A percentile compares a stretch with the other conserved stretches of the same genome.
phyloP scores from a whole-genome alignment of 2,797 vertebrate genomes.

The Melanotaenia maccullochi region DNA sequence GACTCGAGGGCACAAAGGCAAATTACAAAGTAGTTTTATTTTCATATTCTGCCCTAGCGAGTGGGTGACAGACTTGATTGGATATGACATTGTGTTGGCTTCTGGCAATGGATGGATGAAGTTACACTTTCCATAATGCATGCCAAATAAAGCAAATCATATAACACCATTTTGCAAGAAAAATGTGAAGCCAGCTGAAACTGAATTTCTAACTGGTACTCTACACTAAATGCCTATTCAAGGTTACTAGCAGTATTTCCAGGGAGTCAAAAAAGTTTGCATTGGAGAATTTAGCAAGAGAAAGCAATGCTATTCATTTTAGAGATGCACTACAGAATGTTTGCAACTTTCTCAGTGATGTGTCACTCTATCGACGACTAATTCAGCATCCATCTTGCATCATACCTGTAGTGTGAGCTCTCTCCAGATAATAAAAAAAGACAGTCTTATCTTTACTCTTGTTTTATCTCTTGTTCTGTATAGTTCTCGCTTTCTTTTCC shows the following conservation, averaged over 20 bases:
- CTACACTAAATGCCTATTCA: neutral
- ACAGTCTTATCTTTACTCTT: too few species aligned
- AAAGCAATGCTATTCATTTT: too few species aligned
- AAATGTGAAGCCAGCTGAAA: neutral
- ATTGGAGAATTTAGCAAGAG: neutral
- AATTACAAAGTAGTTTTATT: slow-evolving; percentile 13
- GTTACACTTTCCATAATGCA: slow-evolving; percentile 8
- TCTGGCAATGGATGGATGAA: slow-evolving; percentile 1
- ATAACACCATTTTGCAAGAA: neutral
- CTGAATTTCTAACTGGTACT: neutral
- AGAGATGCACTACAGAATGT: too few species aligned
- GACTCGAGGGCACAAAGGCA: neutral
- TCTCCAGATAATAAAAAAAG: too few species aligned
- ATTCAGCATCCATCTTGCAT: too few species aligned
- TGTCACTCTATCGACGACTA: too few species aligned
- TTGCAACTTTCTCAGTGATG: too few species aligned
- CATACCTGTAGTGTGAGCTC: too few species aligned
- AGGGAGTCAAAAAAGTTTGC: neutral
- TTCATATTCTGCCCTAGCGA: neutral
- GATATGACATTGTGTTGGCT: slow-evolving; percentile 9
- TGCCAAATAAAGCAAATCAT: neutral
- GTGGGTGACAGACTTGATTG: slow-evolving; percentile 20
- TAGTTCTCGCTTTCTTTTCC: too few species aligned
- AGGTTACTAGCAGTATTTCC: neutral
- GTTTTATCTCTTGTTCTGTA: too few species aligned